Conservation (phyloP, 1,140 invertebrate species). For the Theocolax elegans region DNA sequence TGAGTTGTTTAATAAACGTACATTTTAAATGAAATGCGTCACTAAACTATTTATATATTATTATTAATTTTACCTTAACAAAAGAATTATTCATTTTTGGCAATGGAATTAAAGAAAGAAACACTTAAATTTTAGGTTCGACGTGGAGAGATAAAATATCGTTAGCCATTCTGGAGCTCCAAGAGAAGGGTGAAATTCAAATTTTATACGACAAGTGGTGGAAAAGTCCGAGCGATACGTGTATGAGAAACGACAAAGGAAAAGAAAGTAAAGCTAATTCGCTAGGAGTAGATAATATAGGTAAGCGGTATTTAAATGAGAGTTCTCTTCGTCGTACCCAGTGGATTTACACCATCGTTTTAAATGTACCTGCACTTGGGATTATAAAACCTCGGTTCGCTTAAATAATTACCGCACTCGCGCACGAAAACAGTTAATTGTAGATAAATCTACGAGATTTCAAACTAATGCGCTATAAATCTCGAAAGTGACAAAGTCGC, state of each 20-base stretch:
- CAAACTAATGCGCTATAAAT: not conserved
- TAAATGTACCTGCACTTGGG: too few relatives aligned
- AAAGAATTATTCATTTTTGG: too few relatives aligned
- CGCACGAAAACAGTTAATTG: too few relatives aligned
- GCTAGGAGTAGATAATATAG: slow-evolving; percentile 89
- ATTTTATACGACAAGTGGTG: slow-evolving; percentile 82
- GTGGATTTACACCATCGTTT: too few relatives aligned
- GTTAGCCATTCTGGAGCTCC: slow-evolving; percentile 79
- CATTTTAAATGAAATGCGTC: too few relatives aligned
- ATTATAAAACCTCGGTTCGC: too few relatives aligned
- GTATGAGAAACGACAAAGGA: slow-evolving; percentile 73
- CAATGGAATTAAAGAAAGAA: too few relatives aligned
- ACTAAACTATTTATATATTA: too few relatives aligned
- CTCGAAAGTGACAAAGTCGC: slow-evolving; percentile 10
- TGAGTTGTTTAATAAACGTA: too few relatives aligned
- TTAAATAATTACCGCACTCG: too few relatives aligned
- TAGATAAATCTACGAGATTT: not conserved
- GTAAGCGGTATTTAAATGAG: slow-evolving; percentile 58
- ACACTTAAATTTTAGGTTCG: slow-evolving; percentile 69
- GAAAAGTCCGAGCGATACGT: slow-evolving; percentile 76
- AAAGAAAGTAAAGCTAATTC: slow-evolving; percentile 82
- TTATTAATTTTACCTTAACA: too few relatives aligned
- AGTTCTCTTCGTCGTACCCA: not conserved
- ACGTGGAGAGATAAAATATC: slow-evolving; percentile 82
- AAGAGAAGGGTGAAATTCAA: slow-evolving; percentile 80